Evolutionary conservation across 2,113 vertebrate genomes (phyloP).

Genomic region (Erpornis zantholeuca): DNA sequence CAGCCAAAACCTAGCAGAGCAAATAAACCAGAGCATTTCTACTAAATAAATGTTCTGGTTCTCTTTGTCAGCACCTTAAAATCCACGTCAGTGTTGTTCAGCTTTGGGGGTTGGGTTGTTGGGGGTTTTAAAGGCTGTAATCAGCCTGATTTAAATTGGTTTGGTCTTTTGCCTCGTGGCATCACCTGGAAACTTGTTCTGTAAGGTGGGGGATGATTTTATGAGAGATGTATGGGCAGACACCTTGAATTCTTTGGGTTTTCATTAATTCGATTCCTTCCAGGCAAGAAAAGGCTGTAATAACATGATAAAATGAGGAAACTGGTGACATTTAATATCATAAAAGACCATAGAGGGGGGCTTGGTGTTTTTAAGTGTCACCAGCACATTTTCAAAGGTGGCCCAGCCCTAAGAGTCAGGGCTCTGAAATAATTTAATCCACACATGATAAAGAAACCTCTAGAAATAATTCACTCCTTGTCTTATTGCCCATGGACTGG

Average conservation of each 20-base stretch:
- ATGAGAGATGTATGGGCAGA: background rate
- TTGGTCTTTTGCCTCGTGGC: background rate
- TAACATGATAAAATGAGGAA: conserved; percentile 62
- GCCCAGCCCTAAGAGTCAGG: background rate
- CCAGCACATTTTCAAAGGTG: background rate
- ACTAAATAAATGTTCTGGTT: background rate
- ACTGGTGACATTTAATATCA: conserved; percentile 69
- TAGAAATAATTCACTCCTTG: conserved; percentile 72
- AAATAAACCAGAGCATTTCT: background rate
- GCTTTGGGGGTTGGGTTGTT: background rate
- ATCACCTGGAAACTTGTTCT: conserved; percentile 11
- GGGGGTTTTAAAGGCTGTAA: background rate
- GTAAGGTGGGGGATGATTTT: background rate
- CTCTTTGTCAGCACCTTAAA: background rate
- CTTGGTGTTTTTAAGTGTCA: conserved; percentile 54
- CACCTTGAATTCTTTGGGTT: conserved; percentile 20
- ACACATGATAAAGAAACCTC: conserved; percentile 39
- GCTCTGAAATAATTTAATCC: conserved; percentile 50
- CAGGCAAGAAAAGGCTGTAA: conserved; percentile 56
- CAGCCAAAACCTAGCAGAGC: background rate
- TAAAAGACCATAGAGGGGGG: conserved; percentile 37
- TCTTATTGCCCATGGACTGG: conserved; percentile 63
- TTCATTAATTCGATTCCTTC: conserved; percentile 58
- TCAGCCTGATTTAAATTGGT: conserved; percentile 26
- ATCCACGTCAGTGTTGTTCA: background rate